phyloP scores from a whole-genome alignment of 1,140 invertebrate species.

The Apis mellifera region Amel_HAv3.1 CM009933.2:6550501-6551000 shows the following conservation, averaged over 20 bases:
- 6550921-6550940: conserved; percentile 17
- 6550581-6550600: background rate
- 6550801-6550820: no score
- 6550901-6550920: background rate
- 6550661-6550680: background rate
- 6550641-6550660: conserved; percentile 13
- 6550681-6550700: conserved; percentile 24
- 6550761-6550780: background rate
- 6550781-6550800: background rate
- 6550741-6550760: conserved; percentile 29
- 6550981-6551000: conserved; percentile 11
- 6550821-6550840: background rate
- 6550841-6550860: background rate
- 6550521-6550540: background rate
- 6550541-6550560: background rate
- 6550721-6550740: conserved; percentile 29
- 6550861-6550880: background rate
- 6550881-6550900: background rate
- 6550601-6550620: background rate
- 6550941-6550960: background rate
- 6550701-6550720: conserved; percentile 11
- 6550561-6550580: background rate
- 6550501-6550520: no score
- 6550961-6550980: background rate
- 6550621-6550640: conserved; percentile 22